phyloP scores from a whole-genome alignment of 1,140 invertebrate species.

The Halesus radiatus region DNA sequence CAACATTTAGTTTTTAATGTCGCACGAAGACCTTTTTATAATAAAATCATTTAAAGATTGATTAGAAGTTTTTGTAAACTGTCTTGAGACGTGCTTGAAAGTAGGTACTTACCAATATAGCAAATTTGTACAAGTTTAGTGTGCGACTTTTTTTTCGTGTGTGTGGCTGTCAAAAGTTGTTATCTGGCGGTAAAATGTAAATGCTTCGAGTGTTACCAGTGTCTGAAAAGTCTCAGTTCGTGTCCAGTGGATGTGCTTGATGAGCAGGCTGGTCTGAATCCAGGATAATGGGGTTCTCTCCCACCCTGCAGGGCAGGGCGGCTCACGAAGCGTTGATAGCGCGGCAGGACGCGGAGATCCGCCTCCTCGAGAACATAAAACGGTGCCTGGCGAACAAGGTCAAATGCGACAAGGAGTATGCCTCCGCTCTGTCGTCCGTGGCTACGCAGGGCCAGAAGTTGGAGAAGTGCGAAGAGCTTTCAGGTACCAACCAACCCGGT shows the following conservation, averaged over 20 bases:
- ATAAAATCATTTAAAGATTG: no score
- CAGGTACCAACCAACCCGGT: conserved; percentile 67
- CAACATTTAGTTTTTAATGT: neutral
- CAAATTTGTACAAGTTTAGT: neutral
- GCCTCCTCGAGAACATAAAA: conserved; percentile 90
- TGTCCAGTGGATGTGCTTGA: conserved; percentile 8
- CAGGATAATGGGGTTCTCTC: conserved; percentile 85
- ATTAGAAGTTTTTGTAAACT: no score
- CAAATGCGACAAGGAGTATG: conserved; percentile 93
- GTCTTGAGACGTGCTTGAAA: neutral
- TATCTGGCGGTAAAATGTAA: conserved; percentile 36
- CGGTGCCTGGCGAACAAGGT: conserved; percentile 86
- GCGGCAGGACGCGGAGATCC: conserved; percentile 91
- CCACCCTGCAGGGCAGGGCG: conserved; percentile 83
- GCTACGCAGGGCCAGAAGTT: conserved; percentile 87
- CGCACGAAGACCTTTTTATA: neutral
- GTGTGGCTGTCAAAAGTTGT: conserved; percentile 21
- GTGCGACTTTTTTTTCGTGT: neutral
- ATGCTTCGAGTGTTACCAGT: neutral
- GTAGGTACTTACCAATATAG: no score
- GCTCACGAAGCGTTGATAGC: conserved; percentile 88
- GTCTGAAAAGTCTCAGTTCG: neutral
- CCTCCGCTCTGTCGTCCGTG: conserved; percentile 82
- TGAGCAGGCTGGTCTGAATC: neutral
- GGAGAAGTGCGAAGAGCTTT: conserved; percentile 83